Evolutionary conservation across 2,888 invertebrate species (phyloP).

Genomic region (Drosophila paranaensis): DNA sequence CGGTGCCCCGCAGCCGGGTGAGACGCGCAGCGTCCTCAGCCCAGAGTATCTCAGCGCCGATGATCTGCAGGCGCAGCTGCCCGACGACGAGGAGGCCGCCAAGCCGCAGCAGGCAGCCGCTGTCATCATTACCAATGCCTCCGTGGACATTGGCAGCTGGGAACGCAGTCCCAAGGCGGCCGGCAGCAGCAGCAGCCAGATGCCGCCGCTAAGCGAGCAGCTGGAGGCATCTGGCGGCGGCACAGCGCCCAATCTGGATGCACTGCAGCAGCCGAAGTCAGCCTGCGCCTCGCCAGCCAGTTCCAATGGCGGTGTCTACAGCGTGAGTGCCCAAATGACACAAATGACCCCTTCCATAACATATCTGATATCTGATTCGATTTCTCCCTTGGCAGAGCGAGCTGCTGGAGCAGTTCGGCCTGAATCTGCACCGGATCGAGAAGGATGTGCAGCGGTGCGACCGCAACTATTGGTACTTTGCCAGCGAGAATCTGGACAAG

Average conservation of each 20-base stretch:
- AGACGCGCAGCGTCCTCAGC: constrained; percentile 72
- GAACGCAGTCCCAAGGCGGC: constrained; percentile 83
- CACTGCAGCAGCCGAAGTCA: constrained; percentile 86
- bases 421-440: constrained; percentile 97
- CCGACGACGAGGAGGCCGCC: constrained; percentile 52
- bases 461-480: constrained; percentile 97
- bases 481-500: constrained; percentile 94
- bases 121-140: constrained; percentile 90
- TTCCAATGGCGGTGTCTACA: constrained; percentile 95
- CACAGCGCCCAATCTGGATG: constrained; percentile 67
- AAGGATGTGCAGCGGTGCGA: constrained; percentile 98
- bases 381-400: constrained; percentile 88
- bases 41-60: constrained; percentile 85
- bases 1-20: constrained; percentile 66
- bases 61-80: constrained; percentile 83
- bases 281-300: constrained; percentile 94
- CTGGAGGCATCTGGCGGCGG: neutral
- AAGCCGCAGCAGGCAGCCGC: constrained; percentile 86
- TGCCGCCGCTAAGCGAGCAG: constrained; percentile 88
- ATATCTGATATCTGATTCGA: neutral
- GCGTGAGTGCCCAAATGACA: constrained; percentile 87
- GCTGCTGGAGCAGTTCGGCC: constrained; percentile 92
- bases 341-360: too few relatives aligned
- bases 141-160: constrained; percentile 87
- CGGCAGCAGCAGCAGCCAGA: constrained; percentile 82